Evolutionary conservation across 2,113 vertebrate genomes (phyloP).

Genomic region (Chitala chitala): DNA sequence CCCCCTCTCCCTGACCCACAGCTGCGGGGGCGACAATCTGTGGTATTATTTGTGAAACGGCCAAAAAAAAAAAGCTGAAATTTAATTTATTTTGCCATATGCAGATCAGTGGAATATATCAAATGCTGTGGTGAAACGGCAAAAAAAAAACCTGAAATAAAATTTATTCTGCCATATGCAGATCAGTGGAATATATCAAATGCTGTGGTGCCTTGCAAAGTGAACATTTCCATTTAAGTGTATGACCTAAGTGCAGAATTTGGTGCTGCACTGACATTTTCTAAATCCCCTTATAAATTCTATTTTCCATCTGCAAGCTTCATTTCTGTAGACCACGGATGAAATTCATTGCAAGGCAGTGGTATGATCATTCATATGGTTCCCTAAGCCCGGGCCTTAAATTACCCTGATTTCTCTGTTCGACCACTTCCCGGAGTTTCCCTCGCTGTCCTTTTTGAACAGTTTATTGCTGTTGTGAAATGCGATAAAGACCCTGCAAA

Average conservation of each 20-base stretch:
- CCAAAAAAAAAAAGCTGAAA: not conserved
- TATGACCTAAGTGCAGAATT: not conserved
- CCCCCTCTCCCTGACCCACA: not conserved
- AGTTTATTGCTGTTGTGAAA: slow-evolving; percentile 6
- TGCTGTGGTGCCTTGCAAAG: not conserved
- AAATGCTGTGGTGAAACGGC: not conserved
- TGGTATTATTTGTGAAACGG: not conserved
- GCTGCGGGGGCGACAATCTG: not conserved
- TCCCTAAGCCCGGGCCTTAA: not conserved
- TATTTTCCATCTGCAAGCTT: not conserved
- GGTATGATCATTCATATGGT: not conserved
- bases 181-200: not conserved
- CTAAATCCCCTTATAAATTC: not conserved
- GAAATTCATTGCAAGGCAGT: not conserved
- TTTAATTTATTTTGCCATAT: not conserved
- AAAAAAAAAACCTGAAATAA: not conserved
- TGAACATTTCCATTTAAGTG: not conserved
- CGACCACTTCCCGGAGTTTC: not conserved
- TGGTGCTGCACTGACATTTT: not conserved
- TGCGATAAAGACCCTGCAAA: not conserved
- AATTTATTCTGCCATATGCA: not conserved
- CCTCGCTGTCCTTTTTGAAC: not conserved
- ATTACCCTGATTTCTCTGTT: not conserved
- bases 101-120: not conserved
- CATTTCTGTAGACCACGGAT: not conserved